phyloP scores from a whole-genome alignment of 1,140 invertebrate genomes.

The Lepidurus arcticus region DNA sequence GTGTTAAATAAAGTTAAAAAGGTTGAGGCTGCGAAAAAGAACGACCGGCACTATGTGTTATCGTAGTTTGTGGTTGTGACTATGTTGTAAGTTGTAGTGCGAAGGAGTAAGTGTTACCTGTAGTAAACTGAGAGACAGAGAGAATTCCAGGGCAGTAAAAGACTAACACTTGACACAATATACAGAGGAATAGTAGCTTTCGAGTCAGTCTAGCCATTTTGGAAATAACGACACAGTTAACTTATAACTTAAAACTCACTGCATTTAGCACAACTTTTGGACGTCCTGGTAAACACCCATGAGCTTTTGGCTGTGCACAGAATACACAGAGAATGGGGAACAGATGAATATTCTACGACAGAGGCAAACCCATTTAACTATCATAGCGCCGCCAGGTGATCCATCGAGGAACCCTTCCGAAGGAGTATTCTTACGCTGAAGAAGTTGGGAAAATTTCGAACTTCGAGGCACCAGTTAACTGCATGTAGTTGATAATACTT shows the following conservation, averaged over 20 bases:
- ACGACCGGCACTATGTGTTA: no score
- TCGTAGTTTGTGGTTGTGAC: no score
- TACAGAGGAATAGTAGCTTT: background rate
- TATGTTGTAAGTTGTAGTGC: no score
- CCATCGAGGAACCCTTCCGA: background rate
- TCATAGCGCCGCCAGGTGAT: background rate
- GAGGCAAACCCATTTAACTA: background rate
- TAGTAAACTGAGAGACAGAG: background rate
- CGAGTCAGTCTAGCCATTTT: background rate
- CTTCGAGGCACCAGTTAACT: no score
- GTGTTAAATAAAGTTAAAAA: no score
- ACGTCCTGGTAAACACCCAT: slow-evolving; percentile 21
- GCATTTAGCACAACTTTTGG: slow-evolving; percentile 10
- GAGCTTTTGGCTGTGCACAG: background rate
- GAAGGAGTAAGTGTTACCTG: background rate
- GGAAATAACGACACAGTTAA: background rate
- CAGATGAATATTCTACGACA: background rate
- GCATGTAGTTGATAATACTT: no score
- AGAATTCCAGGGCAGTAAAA: slow-evolving; percentile 2
- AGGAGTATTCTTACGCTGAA: background rate
- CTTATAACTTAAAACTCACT: slow-evolving; percentile 5
- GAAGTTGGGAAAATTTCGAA: no score
- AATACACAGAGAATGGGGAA: slow-evolving; percentile 7
- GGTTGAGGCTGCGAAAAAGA: no score
- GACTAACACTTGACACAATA: background rate